Evolutionary conservation across 2,888 invertebrate genomes (phyloP).

Genomic region (Anticlea derivata): DNA sequence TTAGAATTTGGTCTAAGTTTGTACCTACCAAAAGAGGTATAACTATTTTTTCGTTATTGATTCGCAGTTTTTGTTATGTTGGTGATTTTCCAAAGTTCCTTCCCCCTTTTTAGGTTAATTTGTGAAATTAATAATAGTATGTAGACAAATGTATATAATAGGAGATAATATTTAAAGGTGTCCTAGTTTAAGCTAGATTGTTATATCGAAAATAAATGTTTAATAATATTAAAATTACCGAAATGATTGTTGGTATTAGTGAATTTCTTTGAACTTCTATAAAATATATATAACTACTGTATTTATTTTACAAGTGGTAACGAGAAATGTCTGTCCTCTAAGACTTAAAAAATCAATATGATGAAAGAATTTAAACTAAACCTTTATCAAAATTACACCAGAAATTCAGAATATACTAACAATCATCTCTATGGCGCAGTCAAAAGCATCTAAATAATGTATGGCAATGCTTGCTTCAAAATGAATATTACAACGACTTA

Average conservation of each 20-base stretch:
- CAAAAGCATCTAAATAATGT: slow-evolving; percentile 7
- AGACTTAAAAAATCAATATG: no score
- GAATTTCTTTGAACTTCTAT: slow-evolving; percentile 20
- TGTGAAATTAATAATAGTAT: slow-evolving; percentile 25
- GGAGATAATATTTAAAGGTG: slow-evolving; percentile 29
- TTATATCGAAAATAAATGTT: slow-evolving; percentile 21
- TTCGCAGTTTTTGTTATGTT: slow-evolving; percentile 44
- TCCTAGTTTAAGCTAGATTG: slow-evolving; percentile 26
- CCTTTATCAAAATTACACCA: no score
- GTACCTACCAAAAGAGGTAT: slow-evolving; percentile 11
- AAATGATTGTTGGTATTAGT: slow-evolving; percentile 26
- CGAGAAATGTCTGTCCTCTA: no score
- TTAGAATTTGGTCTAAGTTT: slow-evolving; percentile 16
- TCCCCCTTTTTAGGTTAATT: slow-evolving; percentile 48
- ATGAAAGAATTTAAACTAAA: no score
- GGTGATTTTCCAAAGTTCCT: slow-evolving; percentile 65
- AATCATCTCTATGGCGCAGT: slow-evolving; percentile 12
- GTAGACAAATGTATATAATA: slow-evolving; percentile 34
- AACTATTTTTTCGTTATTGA: slow-evolving; percentile 13
- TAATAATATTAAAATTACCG: slow-evolving; percentile 4
- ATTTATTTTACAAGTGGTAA: no score
- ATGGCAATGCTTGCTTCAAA: slow-evolving; percentile 4
- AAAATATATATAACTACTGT: not conserved
- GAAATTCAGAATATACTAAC: slow-evolving; percentile 13
- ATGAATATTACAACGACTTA: slow-evolving; percentile 34